A percentile compares a stretch with the other conserved stretches of the same genome.
Evolutionary conservation across 2,797 vertebrate species (phyloP).

Genomic region (Pampus argenteus): DNA sequence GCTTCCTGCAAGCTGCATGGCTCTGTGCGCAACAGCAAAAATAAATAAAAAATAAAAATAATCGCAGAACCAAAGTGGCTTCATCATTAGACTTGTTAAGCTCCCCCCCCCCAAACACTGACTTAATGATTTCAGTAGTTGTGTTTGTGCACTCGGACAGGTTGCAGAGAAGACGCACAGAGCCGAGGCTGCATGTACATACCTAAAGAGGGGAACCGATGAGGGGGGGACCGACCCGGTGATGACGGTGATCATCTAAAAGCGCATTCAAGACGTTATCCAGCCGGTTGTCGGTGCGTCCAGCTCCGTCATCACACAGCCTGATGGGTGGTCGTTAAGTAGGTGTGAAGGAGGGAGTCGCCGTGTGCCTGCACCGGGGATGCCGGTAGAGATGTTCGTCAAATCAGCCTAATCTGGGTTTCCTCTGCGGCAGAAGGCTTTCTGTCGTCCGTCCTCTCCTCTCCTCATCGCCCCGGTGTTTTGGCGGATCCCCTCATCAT

Average conservation of each 20-base stretch:
- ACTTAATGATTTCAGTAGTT: not conserved
- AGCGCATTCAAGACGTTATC: constrained; percentile 30
- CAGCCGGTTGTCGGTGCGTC: constrained; percentile 33
- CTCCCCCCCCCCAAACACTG: constrained; percentile 7
- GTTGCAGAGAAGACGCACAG: constrained; percentile 37
- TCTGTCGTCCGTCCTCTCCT: constrained; percentile 36
- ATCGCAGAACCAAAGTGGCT: constrained; percentile 28
- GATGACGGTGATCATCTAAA: constrained; percentile 45
- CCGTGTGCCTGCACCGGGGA: constrained; percentile 27
- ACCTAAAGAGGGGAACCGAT: constrained; percentile 45
- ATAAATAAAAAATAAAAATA: too few species aligned
- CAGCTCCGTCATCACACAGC: constrained; percentile 55
- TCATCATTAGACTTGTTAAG: constrained; percentile 27
- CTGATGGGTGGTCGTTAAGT: constrained; percentile 43
- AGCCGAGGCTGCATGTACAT: constrained; percentile 28
- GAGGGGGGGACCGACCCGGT: constrained; percentile 24
- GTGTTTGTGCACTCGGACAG: constrained; percentile 47
- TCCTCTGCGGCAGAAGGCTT: constrained; percentile 64
- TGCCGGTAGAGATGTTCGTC: constrained; percentile 36
- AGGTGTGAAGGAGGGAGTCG: constrained; percentile 20
- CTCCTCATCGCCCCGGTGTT: constrained; percentile 41
- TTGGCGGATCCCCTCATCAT: constrained; percentile 35
- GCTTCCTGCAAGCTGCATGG: constrained; percentile 24
- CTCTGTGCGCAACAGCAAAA: constrained; percentile 60
- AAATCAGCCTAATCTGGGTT: constrained; percentile 33